Conservation (phyloP, 23 tunicate species). For the Botrylloides violaceus region DNA sequence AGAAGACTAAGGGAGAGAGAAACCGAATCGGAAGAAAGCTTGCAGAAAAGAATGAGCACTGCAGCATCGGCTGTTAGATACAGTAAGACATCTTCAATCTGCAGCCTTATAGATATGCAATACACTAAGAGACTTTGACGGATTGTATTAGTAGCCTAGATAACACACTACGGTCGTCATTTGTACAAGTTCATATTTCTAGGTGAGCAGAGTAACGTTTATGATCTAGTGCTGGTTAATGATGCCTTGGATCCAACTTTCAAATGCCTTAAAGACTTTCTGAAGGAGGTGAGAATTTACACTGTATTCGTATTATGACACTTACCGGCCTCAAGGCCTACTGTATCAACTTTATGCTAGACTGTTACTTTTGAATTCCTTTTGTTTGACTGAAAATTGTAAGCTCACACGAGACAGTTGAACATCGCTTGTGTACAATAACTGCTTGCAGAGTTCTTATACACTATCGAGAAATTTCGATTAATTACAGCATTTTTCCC, state of each 20-base stretch:
- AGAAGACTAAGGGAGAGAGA: constrained; percentile 43
- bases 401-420: too few relatives aligned
- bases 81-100: too few relatives aligned
- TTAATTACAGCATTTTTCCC: constrained; percentile 27
- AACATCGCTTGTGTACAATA: too few relatives aligned
- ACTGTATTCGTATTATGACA: too few relatives aligned
- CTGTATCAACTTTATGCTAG: too few relatives aligned
- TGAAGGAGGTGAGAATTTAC: constrained; percentile 48
- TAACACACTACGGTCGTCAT: too few relatives aligned
- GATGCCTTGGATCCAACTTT: constrained; percentile 65
- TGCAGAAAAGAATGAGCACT: constrained; percentile 69
- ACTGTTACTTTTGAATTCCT: too few relatives aligned
- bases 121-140: too few relatives aligned
- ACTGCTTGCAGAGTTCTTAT: not conserved
- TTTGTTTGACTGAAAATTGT: too few relatives aligned
- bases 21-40: constrained; percentile 53
- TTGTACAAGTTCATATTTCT: not conserved
- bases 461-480: not conserved
- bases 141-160: too few relatives aligned
- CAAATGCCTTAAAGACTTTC: constrained; percentile 28
- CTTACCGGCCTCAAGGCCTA: too few relatives aligned
- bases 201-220: constrained; percentile 48
- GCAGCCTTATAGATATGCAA: too few relatives aligned
- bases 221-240: constrained; percentile 61
- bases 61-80: constrained; percentile 64